Conservation (phyloP, 2,113 vertebrate species). For the Rostratula benghalensis region DNA sequence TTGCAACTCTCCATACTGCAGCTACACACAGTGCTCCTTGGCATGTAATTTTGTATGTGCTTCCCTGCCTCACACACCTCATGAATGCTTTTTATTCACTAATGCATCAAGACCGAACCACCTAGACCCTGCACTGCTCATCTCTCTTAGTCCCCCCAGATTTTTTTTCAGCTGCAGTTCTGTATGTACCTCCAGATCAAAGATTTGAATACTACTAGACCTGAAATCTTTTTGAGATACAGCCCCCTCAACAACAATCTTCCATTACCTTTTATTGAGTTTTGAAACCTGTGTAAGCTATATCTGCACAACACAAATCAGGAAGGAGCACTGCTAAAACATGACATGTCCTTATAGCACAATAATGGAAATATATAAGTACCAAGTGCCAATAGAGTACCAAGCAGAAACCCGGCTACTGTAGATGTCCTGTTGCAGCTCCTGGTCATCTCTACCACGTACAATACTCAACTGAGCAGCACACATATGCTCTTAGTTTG, state of each 20-base stretch:
- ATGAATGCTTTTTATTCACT: not conserved
- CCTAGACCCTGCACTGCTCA: not conserved
- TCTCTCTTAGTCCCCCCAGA: accelerated
- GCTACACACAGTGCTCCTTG: not conserved
- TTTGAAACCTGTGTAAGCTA: not conserved
- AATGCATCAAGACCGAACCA: not conserved
- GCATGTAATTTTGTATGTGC: not conserved
- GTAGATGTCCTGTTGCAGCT: not conserved
- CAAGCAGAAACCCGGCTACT: not conserved
- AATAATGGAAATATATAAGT: not conserved
- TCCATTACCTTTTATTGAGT: not conserved
- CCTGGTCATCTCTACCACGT: not conserved
- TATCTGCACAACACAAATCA: not conserved
- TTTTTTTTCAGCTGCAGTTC: not conserved
- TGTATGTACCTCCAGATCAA: not conserved
- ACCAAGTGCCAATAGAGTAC: not conserved
- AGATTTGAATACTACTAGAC: not conserved
- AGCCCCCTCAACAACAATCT: accelerated
- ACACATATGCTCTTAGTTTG: not conserved
- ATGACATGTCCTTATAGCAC: not conserved
- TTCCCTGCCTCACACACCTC: accelerated
- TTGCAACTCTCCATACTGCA: not conserved
- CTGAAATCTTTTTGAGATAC: not conserved
- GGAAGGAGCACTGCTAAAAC: not conserved
- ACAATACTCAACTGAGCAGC: not conserved